Base-by-base conservation (phyloP, 2,888 invertebrate species). In the Cryptosula pallasiana region DNA sequence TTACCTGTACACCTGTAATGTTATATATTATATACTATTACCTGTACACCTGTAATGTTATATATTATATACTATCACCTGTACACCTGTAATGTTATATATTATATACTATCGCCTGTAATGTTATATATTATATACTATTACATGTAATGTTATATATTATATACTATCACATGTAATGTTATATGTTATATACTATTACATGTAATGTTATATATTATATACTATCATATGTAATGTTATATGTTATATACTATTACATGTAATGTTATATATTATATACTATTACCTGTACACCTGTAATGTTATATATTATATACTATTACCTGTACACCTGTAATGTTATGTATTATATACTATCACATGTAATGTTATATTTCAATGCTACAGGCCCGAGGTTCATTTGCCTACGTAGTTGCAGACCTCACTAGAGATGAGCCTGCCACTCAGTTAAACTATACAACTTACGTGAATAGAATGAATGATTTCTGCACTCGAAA, bases 331-430 rank as follows among this genome's bases (percentile, higher is more conserved):
- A n/a, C n/a, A n/a, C n/a, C n/a, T 45, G 45, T 45, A 45, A 29
- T 35, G 9, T 69, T 23, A n/a, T 70, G 23, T 69, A n/a, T 36
- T 54, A 72, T 34, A 23, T 35, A 72, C 35, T 71, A n/a, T 71
- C 69, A 71, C 71, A 20, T 45, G 45, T 79, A n/a, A n/a, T n/a
- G n/a, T n/a, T n/a, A n/a, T n/a, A n/a, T n/a, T n/a, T n/a, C n/a
- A n/a, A n/a, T n/a, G n/a, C n/a, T 81, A 57, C 77, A 86, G 86
- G 87, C 86, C 3, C 85, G 87, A 77, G 84, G 86, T n/a, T 81
- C 81, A n/a, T 87, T 82, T 76, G 84, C 80, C 74, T 84, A 84
- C 75, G 78, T 82, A 13, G 78, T 82, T 55, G 73, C 79, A 1
- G 83, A 83, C 73, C 78, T 87, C 5, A 85, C 84, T 72, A 75